These are phyloP conservation scores for Anagrus nilaparvatae DNA, from an alignment of 1,140 invertebrate species.

Conservation along the genomic window DNA sequence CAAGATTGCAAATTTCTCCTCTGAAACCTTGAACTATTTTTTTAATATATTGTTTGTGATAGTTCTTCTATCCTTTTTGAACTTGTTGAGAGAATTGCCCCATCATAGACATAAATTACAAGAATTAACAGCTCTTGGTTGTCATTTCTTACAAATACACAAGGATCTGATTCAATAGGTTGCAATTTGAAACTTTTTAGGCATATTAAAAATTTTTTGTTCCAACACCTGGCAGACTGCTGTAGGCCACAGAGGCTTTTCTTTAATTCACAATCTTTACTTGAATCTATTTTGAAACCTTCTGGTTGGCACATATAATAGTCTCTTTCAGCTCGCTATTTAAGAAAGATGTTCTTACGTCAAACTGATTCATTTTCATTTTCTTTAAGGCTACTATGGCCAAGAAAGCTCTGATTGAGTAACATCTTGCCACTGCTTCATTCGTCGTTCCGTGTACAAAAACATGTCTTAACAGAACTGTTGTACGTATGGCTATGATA, in stretches of 20 bases:
- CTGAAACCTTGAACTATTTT: slow-evolving; percentile 20
- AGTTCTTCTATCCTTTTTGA: neutral
- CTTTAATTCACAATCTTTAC: slow-evolving; percentile 28
- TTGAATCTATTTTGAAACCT: slow-evolving; percentile 16
- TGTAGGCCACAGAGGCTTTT: slow-evolving; percentile 36
- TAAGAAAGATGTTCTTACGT: slow-evolving; percentile 23
- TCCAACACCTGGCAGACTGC: slow-evolving; percentile 33
- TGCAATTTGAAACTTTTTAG: slow-evolving; percentile 14
- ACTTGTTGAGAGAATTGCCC: slow-evolving; percentile 9
- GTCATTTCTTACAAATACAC: slow-evolving; percentile 17
- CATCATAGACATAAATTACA: slow-evolving; percentile 16
- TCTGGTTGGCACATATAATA: slow-evolving; percentile 24
- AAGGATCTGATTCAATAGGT: slow-evolving; percentile 12
- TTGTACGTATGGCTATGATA: no score
- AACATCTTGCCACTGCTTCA: slow-evolving; percentile 22
- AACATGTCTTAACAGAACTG: no score
- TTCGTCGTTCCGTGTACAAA: no score
- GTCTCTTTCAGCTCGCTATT: slow-evolving; percentile 11
- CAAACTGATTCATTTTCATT: slow-evolving; percentile 19
- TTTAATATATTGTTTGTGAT: slow-evolving; percentile 19
- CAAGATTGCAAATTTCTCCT: slow-evolving; percentile 21
- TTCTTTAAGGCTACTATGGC: slow-evolving; percentile 19
- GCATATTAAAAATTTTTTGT: slow-evolving; percentile 18
- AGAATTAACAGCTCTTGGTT: no score
- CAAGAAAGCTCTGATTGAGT: slow-evolving; percentile 25